Conservation (phyloP, 2,888 invertebrate species). For the Phrixothrix hirtus region DNA sequence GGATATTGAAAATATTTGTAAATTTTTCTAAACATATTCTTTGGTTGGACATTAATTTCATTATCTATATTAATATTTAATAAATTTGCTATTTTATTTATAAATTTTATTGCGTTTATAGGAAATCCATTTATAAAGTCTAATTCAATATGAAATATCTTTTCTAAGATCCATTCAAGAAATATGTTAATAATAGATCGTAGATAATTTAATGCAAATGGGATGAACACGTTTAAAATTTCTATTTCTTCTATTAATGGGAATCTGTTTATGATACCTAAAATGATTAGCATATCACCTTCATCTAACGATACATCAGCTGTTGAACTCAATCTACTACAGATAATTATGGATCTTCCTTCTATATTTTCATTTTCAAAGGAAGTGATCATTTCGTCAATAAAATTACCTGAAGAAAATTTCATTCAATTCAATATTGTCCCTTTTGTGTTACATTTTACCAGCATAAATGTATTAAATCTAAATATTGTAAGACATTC, state of each 20-base stretch:
- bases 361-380: constrained; percentile 51
- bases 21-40: constrained; percentile 16
- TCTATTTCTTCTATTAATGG: too few relatives aligned
- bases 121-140: constrained; percentile 46
- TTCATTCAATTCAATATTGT: constrained; percentile 52
- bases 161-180: constrained; percentile 43
- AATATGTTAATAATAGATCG: constrained; percentile 41
- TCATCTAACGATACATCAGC: constrained; percentile 35
- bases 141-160: constrained; percentile 41
- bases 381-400: constrained; percentile 51
- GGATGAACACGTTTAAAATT: constrained; percentile 45
- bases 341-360: constrained; percentile 47
- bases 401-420: constrained; percentile 53
- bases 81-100: constrained; percentile 37
- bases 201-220: constrained; percentile 39
- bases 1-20: constrained; percentile 11
- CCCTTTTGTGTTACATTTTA: constrained; percentile 33
- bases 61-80: constrained; percentile 39
- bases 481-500: constrained; percentile 40
- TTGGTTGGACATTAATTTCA: constrained; percentile 20
- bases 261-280: constrained; percentile 39
- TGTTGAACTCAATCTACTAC: constrained; percentile 38
- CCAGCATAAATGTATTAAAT: constrained; percentile 53
- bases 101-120: constrained; percentile 41
- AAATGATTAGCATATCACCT: constrained; percentile 37